These are phyloP conservation scores for Phainopepla nitens DNA, from an alignment of 2,113 vertebrate species.

Conservation along the genomic window DNA sequence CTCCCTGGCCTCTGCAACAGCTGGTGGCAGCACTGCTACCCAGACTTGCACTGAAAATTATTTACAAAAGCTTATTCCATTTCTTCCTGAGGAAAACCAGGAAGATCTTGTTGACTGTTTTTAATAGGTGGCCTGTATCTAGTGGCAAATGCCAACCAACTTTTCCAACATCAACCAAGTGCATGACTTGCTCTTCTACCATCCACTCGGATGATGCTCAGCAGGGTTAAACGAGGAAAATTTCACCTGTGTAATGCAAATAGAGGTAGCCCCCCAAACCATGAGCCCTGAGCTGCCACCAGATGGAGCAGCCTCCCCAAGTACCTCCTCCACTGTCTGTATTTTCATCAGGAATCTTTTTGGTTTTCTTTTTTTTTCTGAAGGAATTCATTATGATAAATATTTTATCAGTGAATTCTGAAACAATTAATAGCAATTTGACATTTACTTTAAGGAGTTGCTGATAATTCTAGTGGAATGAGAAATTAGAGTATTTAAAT, in stretches of 20 bases:
- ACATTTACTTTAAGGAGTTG: not conserved
- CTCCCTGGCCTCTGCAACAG: not conserved
- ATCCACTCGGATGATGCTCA: not conserved
- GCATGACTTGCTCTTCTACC: fast-evolving
- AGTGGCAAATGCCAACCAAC: fast-evolving
- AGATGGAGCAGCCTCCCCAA: not conserved
- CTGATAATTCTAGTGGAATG: not conserved
- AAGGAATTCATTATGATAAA: not conserved
- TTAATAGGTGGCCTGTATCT: not conserved
- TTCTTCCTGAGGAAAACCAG: not conserved
- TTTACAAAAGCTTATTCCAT: not conserved
- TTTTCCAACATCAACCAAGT: not conserved
- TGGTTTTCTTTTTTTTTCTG: too few relatives aligned
- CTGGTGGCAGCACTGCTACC: not conserved
- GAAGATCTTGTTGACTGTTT: not conserved
- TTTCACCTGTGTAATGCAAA: too few relatives aligned
- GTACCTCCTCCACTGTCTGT: not conserved
- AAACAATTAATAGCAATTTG: slow-evolving; percentile 5
- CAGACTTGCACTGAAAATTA: not conserved
- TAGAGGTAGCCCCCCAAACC: not conserved
- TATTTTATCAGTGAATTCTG: slow-evolving; percentile 19
- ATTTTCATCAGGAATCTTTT: not conserved
- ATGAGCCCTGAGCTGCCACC: not conserved
- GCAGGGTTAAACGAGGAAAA: not conserved
- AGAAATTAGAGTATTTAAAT: not conserved